Percentiles rank a stretch among this genome's conserved stretches.
These are phyloP conservation scores for Bombyx huttoni DNA, from an alignment of 2,888 invertebrate species.

Conservation along the genomic window DNA sequence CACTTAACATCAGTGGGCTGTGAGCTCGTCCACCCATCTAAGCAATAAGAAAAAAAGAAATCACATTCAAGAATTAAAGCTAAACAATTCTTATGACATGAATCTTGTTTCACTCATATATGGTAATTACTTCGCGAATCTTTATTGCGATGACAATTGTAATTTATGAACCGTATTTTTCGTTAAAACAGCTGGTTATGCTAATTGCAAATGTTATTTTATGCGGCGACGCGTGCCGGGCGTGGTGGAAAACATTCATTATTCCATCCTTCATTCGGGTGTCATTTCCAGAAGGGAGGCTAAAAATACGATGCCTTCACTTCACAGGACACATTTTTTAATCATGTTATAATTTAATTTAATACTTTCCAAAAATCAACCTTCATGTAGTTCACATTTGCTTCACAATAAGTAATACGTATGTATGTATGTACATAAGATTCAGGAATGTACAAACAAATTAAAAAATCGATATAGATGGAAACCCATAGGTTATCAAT, in stretches of 20 bases:
- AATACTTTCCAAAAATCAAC: too few relatives aligned
- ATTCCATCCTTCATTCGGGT: conserved; percentile 48
- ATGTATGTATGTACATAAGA: too few relatives aligned
- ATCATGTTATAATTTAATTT: too few relatives aligned
- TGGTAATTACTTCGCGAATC: background rate
- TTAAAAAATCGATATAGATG: conserved; percentile 11
- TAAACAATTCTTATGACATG: too few relatives aligned
- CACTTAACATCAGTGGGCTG: too few relatives aligned
- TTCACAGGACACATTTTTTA: conserved; percentile 3
- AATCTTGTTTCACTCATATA: too few relatives aligned
- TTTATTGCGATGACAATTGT: background rate
- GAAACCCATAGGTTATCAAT: conserved; percentile 49
- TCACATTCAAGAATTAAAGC: too few relatives aligned
- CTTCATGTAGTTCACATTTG: too few relatives aligned
- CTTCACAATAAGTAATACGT: too few relatives aligned
- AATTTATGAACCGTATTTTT: conserved; percentile 7
- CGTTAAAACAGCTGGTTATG: conserved; percentile 33
- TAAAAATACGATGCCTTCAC: conserved; percentile 16
- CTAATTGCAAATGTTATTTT: conserved; percentile 40
- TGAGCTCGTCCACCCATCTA: too few relatives aligned
- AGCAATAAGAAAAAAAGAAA: too few relatives aligned
- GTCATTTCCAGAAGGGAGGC: conserved; percentile 36
- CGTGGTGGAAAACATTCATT: conserved; percentile 38
- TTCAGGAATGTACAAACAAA: too few relatives aligned
- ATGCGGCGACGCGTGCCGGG: conserved; percentile 45